These are phyloP conservation scores for Micronisus gabar DNA, from an alignment of 2,113 vertebrate species.

Conservation along the genomic window DNA sequence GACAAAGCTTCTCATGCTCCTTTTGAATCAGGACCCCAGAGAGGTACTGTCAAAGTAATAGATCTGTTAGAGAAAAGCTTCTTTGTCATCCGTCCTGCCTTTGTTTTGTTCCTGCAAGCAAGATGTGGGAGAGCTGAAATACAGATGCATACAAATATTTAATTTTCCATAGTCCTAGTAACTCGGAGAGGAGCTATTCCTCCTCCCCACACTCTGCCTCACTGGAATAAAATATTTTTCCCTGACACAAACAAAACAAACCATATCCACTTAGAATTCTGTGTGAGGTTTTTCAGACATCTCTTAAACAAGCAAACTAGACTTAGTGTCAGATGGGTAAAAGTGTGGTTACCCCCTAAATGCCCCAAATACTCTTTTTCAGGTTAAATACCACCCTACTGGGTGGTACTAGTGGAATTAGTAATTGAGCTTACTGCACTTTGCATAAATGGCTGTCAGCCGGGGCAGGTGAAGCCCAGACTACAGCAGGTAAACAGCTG, in stretches of 20 bases:
- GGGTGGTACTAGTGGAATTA: background rate
- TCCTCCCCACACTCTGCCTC: background rate
- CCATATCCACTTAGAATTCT: background rate
- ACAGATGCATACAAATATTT: background rate
- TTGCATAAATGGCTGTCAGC: background rate
- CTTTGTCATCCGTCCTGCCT: background rate
- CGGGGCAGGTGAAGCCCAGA: background rate
- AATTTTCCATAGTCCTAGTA: background rate
- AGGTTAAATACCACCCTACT: background rate
- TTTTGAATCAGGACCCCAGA: background rate
- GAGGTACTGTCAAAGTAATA: background rate
- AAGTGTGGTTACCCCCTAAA: background rate
- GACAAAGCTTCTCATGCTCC: background rate
- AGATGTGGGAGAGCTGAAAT: background rate
- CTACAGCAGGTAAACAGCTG: background rate
- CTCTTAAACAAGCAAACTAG: background rate
- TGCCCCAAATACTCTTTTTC: background rate
- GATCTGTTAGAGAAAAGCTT: background rate
- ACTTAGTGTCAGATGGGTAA: background rate
- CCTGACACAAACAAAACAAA: background rate
- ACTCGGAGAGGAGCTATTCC: background rate
- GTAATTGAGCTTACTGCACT: background rate
- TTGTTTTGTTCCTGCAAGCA: background rate
- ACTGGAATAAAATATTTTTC: background rate
- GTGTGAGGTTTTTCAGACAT: background rate